phyloP scores from a whole-genome alignment of 2,888 invertebrate species.

The Eudasyphora cyanicolor region DNA sequence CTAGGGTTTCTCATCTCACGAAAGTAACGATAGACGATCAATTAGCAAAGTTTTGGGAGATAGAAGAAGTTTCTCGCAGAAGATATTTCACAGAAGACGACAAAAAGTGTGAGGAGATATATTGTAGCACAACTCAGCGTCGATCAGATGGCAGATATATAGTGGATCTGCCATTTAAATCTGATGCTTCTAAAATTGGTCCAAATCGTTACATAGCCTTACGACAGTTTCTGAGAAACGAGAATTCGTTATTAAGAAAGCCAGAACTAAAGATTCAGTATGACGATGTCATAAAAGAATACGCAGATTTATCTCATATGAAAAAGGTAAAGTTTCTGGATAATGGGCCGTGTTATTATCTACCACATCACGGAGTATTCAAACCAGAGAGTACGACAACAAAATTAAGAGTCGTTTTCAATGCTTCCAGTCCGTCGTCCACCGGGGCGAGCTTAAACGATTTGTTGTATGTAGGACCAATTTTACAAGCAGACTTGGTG shows the following conservation, averaged over 20 bases:
- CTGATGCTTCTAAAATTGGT: not conserved
- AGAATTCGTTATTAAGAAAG: conserved; percentile 31
- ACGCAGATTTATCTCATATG: conserved; percentile 37
- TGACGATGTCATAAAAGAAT: conserved; percentile 34
- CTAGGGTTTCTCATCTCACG: not conserved
- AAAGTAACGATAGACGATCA: too few species aligned
- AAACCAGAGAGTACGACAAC: conserved; percentile 45
- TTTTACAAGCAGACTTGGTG: conserved; percentile 50
- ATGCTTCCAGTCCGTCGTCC: conserved; percentile 49
- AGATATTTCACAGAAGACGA: not conserved
- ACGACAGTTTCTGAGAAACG: not conserved
- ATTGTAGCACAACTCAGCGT: not conserved
- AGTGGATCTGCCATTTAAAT: too few species aligned
- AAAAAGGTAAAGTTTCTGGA: too few species aligned
- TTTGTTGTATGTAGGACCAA: conserved; percentile 28
- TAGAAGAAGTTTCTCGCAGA: too few species aligned
- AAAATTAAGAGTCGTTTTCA: not conserved
- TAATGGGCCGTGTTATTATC: too few species aligned
- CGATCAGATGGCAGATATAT: not conserved
- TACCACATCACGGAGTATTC: conserved; percentile 34
- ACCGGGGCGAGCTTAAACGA: conserved; percentile 40
- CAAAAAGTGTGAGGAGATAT: too few species aligned
- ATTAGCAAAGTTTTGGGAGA: too few species aligned
- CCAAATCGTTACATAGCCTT: not conserved
- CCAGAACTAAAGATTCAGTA: conserved; percentile 43